A percentile compares a stretch with the other conserved stretches of the same genome.
Evolutionary conservation across 2,113 vertebrate genomes (phyloP).

Genomic region (Eudyptes chrysolophus): DNA sequence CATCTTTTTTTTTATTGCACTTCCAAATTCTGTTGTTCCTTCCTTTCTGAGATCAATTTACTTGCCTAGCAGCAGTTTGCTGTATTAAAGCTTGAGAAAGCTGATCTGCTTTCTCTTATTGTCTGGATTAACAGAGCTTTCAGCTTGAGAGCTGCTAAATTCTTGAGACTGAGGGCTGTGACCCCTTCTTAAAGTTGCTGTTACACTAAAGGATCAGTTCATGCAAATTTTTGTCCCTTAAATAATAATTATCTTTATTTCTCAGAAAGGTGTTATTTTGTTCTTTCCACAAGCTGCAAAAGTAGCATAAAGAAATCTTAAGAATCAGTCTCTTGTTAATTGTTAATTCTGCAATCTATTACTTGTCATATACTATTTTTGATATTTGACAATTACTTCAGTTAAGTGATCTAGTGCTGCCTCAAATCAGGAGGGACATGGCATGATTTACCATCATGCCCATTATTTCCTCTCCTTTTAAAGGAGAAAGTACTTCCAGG

Average conservation of each 20-base stretch:
- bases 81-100: not conserved
- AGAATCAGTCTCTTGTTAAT: not conserved
- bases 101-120: constrained; percentile 4
- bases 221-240: not conserved
- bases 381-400: not conserved
- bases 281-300: not conserved
- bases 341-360: not conserved
- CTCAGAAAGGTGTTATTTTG: not conserved
- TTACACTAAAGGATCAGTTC: not conserved
- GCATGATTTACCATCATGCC: not conserved
- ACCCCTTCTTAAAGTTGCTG: not conserved
- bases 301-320: not conserved
- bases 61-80: constrained; percentile 33
- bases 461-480: not conserved
- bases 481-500: not conserved
- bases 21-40: constrained; percentile 42
- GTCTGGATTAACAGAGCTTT: constrained; percentile 43
- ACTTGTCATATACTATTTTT: not conserved
- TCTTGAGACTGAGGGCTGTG: not conserved
- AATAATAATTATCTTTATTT: not conserved
- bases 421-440: not conserved
- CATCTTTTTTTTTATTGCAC: constrained; percentile 31
- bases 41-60: constrained; percentile 20
- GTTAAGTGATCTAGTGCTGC: not conserved
- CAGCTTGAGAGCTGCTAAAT: not conserved